Conservation (phyloP, 2,888 invertebrate genomes). For the Cyrtodaria siliqua region DNA sequence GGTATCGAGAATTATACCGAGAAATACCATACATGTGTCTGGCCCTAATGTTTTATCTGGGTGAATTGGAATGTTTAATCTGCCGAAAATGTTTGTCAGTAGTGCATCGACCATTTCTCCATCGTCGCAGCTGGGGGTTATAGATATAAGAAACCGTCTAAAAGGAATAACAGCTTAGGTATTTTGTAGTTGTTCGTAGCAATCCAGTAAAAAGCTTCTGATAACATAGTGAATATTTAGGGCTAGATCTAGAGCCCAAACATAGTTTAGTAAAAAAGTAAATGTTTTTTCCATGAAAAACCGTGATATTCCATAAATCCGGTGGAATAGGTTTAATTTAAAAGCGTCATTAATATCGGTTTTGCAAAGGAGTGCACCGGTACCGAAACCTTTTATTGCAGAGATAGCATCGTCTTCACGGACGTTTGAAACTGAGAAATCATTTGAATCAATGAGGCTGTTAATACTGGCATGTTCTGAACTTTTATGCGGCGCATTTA, state of each 20-base stretch:
- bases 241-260: conserved; percentile 51
- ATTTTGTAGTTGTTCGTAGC: conserved; percentile 47
- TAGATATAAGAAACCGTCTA: conserved; percentile 55
- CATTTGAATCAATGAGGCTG: conserved; percentile 57
- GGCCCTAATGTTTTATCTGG: conserved; percentile 53
- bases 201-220: conserved; percentile 52
- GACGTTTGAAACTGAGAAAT: conserved; percentile 45
- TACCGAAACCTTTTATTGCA: conserved; percentile 28
- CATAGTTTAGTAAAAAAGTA: conserved; percentile 10
- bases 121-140: conserved; percentile 11
- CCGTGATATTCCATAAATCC: conserved; percentile 41
- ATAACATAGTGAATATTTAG: conserved; percentile 47
- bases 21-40: conserved; percentile 29
- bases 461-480: conserved; percentile 45
- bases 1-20: conserved; percentile 58
- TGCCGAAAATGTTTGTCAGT: conserved; percentile 32
- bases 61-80: conserved; percentile 48
- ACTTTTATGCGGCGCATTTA: conserved; percentile 59
- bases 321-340: conserved; percentile 38
- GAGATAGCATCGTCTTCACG: conserved; percentile 58
- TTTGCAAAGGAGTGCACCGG: conserved; percentile 41
- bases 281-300: conserved; percentile 48
- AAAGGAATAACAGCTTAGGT: conserved; percentile 34
- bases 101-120: conserved; percentile 53
- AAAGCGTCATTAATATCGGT: conserved; percentile 57